Evolutionary conservation across 2,888 invertebrate genomes (phyloP).

Genomic region (Drosophila rubida): DNA sequence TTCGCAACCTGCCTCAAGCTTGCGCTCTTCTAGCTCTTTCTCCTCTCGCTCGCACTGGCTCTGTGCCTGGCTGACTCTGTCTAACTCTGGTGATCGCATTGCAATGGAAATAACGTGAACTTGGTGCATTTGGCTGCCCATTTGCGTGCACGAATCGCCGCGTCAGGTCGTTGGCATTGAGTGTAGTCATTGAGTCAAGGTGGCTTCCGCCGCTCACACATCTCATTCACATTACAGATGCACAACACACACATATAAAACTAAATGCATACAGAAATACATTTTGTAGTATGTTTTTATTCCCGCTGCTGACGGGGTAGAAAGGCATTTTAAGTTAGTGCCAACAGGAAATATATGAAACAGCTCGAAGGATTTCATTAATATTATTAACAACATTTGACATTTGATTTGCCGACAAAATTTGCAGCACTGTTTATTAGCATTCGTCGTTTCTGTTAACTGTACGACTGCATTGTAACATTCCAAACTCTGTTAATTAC

Average conservation of each 20-base stretch:
- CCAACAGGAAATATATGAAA: too few relatives aligned
- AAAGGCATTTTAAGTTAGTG: background rate
- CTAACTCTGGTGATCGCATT: constrained; percentile 40
- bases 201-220: constrained; percentile 81
- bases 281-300: background rate
- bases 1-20: constrained; percentile 52
- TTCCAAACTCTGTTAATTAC: too few relatives aligned
- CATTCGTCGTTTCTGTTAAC: too few relatives aligned
- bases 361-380: too few relatives aligned
- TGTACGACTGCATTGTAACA: too few relatives aligned
- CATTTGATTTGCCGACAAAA: too few relatives aligned
- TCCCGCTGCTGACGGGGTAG: background rate
- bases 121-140: constrained; percentile 66
- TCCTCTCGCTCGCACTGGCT: constrained; percentile 2
- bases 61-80: background rate
- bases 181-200: constrained; percentile 84
- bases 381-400: too few relatives aligned
- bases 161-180: constrained; percentile 85
- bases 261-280: background rate
- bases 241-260: constrained; percentile 22
- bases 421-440: too few relatives aligned
- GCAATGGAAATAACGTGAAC: constrained; percentile 73
- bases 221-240: constrained; percentile 27
- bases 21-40: constrained; percentile 13
- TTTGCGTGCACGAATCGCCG: constrained; percentile 59